Evolutionary conservation across 1,140 invertebrate species (phyloP).

Genomic region (Phortica variegata): DNA sequence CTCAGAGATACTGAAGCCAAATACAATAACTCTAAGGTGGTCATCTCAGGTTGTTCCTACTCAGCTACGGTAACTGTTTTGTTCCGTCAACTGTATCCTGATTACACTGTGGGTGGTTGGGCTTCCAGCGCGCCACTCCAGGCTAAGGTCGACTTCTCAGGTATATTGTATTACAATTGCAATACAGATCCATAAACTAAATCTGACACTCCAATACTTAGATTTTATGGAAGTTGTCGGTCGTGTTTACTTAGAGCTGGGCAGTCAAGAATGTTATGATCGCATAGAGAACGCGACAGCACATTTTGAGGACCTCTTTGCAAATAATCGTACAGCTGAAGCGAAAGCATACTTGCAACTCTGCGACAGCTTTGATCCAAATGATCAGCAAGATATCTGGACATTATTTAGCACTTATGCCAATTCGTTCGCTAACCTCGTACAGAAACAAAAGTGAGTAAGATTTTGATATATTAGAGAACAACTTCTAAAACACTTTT

Average conservation of each 20-base stretch:
- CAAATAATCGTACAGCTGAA: constrained; percentile 19
- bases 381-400: constrained; percentile 39
- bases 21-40: constrained; percentile 47
- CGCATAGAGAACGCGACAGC: constrained; percentile 61
- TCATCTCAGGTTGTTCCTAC: constrained; percentile 80
- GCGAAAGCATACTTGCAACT: constrained; percentile 51
- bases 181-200: background rate
- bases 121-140: constrained; percentile 74
- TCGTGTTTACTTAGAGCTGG: constrained; percentile 30
- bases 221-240: constrained; percentile 45
- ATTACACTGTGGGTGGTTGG: constrained; percentile 65
- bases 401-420: constrained; percentile 44
- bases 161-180: background rate
- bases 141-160: constrained; percentile 68
- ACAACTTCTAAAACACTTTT: background rate
- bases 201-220: background rate
- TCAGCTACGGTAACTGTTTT: constrained; percentile 77
- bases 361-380: constrained; percentile 35
- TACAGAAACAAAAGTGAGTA: constrained; percentile 44
- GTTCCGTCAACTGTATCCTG: constrained; percentile 76
- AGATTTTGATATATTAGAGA: background rate
- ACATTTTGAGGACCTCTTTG: constrained; percentile 55
- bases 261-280: constrained; percentile 58
- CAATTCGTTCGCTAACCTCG: constrained; percentile 43
- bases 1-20: constrained; percentile 58